Evolutionary conservation across 2,797 vertebrate genomes (phyloP).

Genomic region (Sylvilagus floridanus): DNA sequence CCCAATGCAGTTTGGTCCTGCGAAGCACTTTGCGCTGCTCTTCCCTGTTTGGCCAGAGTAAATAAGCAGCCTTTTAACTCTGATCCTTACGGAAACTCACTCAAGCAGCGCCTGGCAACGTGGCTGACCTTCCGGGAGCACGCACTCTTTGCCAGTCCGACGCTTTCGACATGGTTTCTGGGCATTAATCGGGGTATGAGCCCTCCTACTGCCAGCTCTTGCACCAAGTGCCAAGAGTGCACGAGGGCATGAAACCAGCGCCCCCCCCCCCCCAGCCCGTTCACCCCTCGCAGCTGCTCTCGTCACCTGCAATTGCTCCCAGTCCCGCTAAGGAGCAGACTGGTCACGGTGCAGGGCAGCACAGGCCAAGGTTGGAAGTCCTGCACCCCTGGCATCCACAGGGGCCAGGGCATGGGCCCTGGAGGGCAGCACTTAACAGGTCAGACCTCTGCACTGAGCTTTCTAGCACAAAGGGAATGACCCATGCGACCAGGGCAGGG

Average conservation of each 20-base stretch:
- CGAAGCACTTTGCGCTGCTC: neutral
- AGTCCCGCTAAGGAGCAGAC: neutral
- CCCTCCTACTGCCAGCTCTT: neutral
- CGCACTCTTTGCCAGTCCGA: neutral
- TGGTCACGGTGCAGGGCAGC: neutral
- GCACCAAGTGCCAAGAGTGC: neutral
- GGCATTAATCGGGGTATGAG: neutral
- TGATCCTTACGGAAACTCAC: neutral
- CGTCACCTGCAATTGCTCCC: neutral
- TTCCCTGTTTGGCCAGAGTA: fast-evolving
- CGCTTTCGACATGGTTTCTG: neutral
- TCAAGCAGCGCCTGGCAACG: neutral
- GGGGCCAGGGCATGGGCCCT: fast-evolving
- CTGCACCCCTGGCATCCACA: fast-evolving
- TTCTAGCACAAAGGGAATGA: neutral
- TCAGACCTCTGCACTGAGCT: neutral
- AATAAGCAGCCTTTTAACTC: neutral
- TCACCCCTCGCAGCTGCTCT: fast-evolving
- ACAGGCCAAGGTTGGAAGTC: fast-evolving
- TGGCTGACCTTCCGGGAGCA: neutral
- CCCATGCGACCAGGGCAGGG: neutral
- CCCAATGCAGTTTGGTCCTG: fast-evolving
- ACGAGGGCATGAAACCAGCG: neutral
- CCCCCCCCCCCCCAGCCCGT: fast-evolving
- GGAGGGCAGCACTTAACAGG: neutral